phyloP scores from a whole-genome alignment of 2,888 invertebrate genomes.

The Synergus umbraculus region DNA sequence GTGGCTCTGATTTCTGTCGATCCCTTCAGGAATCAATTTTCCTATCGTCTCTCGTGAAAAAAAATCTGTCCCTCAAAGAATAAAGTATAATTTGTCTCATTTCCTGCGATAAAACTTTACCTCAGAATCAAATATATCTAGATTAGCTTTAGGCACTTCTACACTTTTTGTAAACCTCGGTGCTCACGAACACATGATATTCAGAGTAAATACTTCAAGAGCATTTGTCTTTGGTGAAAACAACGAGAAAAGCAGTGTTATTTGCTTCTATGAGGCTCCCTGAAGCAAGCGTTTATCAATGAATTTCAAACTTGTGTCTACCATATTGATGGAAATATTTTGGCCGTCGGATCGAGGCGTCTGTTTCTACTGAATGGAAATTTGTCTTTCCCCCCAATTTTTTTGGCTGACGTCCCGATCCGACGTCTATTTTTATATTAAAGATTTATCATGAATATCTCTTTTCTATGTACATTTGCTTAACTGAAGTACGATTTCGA shows the following conservation, averaged over 20 bases:
- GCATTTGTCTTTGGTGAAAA: slow-evolving; percentile 5
- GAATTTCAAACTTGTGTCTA: slow-evolving; percentile 77
- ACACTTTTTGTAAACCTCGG: slow-evolving; percentile 4
- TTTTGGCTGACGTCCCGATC: slow-evolving; percentile 22
- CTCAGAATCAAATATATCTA: not conserved
- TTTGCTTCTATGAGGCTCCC: not conserved
- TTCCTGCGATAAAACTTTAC: not conserved
- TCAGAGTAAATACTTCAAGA: no score
- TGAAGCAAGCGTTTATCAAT: slow-evolving; percentile 37
- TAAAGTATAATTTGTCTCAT: not conserved
- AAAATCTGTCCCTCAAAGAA: not conserved
- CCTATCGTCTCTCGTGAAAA: not conserved
- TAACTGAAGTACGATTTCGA: slow-evolving; percentile 61
- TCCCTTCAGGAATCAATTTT: not conserved
- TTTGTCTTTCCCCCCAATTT: not conserved
- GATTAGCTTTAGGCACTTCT: not conserved
- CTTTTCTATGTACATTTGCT: slow-evolving; percentile 55
- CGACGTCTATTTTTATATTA: slow-evolving; percentile 23
- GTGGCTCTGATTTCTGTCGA: not conserved
- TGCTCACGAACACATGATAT: not conserved
- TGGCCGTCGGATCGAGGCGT: slow-evolving; percentile 32
- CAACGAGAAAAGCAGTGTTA: slow-evolving; percentile 32
- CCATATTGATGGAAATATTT: slow-evolving; percentile 61
- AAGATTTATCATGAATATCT: slow-evolving; percentile 51
- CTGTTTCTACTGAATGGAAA: not conserved